Percentiles rank a stretch among this genome's conserved stretches.
These are phyloP conservation scores for Onychomys torridus DNA, from an alignment of 2,797 vertebrate species.

Conservation along the genomic window DNA sequence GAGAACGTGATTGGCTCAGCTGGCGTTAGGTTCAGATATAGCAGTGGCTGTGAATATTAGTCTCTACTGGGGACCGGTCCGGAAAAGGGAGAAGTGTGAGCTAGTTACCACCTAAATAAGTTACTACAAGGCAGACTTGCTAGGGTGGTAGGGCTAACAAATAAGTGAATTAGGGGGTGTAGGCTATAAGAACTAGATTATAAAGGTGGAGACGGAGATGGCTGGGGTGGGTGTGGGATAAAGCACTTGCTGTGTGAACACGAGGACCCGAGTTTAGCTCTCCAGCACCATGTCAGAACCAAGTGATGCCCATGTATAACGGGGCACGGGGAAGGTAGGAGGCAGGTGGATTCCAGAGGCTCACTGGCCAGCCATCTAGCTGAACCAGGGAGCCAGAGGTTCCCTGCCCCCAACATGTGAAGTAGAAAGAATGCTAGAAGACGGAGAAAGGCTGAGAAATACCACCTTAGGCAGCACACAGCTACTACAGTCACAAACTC, in stretches of 20 bases:
- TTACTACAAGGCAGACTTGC: background rate
- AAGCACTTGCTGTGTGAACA: background rate
- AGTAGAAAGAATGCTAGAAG: background rate
- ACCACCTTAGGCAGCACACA: background rate
- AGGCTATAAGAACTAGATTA: background rate
- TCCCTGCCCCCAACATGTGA: background rate
- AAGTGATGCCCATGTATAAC: background rate
- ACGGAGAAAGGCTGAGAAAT: background rate
- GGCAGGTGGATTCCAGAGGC: background rate
- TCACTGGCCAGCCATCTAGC: background rate
- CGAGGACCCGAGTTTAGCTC: background rate
- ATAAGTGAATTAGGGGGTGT: background rate
- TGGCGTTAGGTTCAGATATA: background rate
- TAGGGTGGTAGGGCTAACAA: background rate
- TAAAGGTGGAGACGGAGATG: background rate
- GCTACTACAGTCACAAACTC: background rate
- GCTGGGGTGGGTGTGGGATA: background rate
- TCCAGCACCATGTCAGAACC: background rate
- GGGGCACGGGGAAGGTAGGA: background rate
- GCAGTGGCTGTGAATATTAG: background rate
- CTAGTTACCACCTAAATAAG: background rate
- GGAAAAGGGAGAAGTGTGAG: background rate
- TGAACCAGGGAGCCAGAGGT: background rate
- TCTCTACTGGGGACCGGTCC: background rate
- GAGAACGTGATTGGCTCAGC: background rate